These are phyloP conservation scores for Ceratosolen solmsi DNA, from an alignment of 1,140 invertebrate species.

Conservation along the genomic window DNA sequence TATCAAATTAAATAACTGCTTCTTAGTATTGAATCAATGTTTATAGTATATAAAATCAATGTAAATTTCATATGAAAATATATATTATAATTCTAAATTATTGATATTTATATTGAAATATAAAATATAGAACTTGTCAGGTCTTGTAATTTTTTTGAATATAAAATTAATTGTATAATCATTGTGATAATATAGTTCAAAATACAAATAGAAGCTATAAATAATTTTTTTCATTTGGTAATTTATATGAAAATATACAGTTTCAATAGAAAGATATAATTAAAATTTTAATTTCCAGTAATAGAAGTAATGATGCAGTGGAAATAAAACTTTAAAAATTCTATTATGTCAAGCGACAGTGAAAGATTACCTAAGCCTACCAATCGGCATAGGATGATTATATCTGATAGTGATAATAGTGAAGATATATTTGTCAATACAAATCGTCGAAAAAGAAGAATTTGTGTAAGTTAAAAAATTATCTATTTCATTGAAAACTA, in stretches of 20 bases:
- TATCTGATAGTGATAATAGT: constrained; percentile 65
- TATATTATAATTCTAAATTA: no score
- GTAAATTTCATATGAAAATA: no score
- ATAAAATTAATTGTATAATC: no score
- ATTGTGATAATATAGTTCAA: no score
- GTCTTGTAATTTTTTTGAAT: no score
- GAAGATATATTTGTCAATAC: constrained; percentile 63
- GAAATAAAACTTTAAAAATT: constrained; percentile 23
- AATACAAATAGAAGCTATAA: no score
- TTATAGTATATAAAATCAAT: no score
- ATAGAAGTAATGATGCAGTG: constrained; percentile 2
- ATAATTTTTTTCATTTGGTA: background rate
- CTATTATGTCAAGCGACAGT: constrained; percentile 67
- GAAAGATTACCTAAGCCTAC: constrained; percentile 55
- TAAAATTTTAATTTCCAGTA: background rate
- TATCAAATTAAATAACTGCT: no score
- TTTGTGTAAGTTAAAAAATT: constrained; percentile 58
- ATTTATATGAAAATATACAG: background rate
- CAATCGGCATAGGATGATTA: constrained; percentile 58
- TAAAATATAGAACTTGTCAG: no score
- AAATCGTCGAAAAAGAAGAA: constrained; percentile 58
- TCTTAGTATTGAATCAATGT: no score
- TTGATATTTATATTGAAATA: no score
- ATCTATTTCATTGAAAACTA: background rate
- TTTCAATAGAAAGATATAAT: background rate